A percentile compares a stretch with the other conserved stretches of the same genome.
Conservation (phyloP, 2,113 vertebrate genomes). For the Chamaea fasciata region DNA sequence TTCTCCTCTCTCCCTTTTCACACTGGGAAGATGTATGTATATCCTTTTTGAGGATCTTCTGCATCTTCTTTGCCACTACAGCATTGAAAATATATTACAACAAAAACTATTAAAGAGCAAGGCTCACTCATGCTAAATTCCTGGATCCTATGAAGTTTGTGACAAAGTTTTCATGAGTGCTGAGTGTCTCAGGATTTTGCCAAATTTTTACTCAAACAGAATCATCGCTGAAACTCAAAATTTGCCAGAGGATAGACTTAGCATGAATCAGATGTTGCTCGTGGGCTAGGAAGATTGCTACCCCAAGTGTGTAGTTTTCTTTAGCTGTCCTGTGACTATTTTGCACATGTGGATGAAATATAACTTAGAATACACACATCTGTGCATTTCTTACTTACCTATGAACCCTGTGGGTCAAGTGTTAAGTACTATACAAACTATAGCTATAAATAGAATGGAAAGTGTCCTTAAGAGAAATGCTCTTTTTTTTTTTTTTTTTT, state of each 20-base stretch:
- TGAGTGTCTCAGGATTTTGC: neutral
- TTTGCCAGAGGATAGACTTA: neutral
- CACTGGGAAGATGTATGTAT: neutral
- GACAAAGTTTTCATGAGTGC: neutral
- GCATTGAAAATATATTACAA: neutral
- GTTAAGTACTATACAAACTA: neutral
- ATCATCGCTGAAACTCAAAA: neutral
- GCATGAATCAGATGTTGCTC: neutral
- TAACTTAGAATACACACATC: neutral
- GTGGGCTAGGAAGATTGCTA: neutral
- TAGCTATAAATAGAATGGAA: neutral
- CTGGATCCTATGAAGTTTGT: neutral
- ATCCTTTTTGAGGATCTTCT: neutral
- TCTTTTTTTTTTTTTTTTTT: neutral
- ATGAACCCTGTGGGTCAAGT: neutral
- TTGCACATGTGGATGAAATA: slow-evolving; percentile 36
- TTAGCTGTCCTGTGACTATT: neutral
- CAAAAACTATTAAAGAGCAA: neutral
- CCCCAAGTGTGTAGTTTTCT: neutral
- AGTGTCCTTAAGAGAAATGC: neutral
- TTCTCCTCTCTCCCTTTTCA: neutral
- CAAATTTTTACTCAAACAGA: neutral
- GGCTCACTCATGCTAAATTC: neutral
- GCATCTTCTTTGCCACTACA: neutral
- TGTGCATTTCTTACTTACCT: slow-evolving; percentile 15